Conservation (phyloP, 2,888 invertebrate species). For the Tipula unca region DNA sequence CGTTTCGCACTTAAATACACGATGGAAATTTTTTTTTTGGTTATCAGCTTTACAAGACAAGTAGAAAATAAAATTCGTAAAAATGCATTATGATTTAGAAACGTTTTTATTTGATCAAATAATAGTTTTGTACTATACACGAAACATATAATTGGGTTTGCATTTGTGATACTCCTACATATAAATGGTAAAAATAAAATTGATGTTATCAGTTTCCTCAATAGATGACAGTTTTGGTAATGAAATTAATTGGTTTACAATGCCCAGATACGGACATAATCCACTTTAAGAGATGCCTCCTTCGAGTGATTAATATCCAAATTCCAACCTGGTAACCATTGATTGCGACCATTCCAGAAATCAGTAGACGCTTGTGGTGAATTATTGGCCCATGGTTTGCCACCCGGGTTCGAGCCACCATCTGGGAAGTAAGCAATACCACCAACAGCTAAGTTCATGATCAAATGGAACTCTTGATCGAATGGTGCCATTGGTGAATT, state of each 20-base stretch:
- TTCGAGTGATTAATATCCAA: slow-evolving; percentile 41
- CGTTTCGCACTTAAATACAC: no score
- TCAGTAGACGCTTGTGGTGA: slow-evolving; percentile 44
- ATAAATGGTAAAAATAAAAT: no score
- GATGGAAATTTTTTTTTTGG: no score
- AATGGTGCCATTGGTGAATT: slow-evolving; percentile 56
- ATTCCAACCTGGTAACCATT: slow-evolving; percentile 54
- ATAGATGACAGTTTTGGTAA: background rate
- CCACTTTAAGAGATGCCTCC: slow-evolving; percentile 54
- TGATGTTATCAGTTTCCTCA: background rate
- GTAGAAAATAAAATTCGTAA: no score
- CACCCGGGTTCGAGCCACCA: slow-evolving; percentile 44
- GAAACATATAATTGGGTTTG: no score
- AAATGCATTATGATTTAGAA: no score
- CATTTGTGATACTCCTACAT: no score
- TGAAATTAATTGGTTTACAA: slow-evolving; percentile 36
- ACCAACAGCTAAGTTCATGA: slow-evolving; percentile 59
- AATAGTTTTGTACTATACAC: no score
- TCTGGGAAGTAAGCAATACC: slow-evolving; percentile 59
- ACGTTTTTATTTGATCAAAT: no score
- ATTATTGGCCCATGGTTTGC: slow-evolving; percentile 47
- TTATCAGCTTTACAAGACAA: no score
- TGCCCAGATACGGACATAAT: slow-evolving; percentile 59
- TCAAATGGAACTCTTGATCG: slow-evolving; percentile 56
- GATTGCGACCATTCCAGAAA: slow-evolving; percentile 51